Conservation (phyloP, 2,888 invertebrate species). For the Philereme vetulata region DNA sequence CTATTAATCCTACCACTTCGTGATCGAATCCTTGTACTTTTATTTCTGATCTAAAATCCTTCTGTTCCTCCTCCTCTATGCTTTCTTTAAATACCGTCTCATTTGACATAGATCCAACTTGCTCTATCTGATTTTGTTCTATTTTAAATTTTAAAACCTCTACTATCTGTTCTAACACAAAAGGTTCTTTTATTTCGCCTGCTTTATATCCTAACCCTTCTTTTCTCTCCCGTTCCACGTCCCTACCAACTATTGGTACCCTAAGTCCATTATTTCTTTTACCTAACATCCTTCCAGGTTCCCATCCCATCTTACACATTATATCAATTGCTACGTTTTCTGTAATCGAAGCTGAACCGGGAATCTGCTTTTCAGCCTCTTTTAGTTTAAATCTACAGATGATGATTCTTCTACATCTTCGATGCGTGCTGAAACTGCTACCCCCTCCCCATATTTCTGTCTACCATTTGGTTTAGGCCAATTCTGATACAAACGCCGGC, state of each 20-base stretch:
- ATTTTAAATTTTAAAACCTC: background rate
- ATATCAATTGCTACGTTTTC: background rate
- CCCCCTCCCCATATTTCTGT: too few species aligned
- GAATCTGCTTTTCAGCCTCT: background rate
- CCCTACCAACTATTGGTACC: background rate
- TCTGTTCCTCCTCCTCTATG: background rate
- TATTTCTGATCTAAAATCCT: slow-evolving; percentile 10
- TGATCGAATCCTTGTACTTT: slow-evolving; percentile 1
- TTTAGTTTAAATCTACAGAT: slow-evolving; percentile 11
- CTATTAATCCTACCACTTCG: background rate
- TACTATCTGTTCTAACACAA: too few species aligned
- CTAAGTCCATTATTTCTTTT: background rate
- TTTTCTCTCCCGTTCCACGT: background rate
- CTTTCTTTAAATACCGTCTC: slow-evolving; percentile 1
- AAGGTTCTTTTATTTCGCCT: too few species aligned
- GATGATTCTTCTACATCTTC: background rate
- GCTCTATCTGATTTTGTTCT: background rate
- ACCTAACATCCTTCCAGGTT: background rate
- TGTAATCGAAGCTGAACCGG: slow-evolving; percentile 8
- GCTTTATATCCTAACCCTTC: too few species aligned
- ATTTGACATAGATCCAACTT: too few species aligned
- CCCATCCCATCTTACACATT: slow-evolving; percentile 7
- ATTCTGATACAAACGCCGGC: too few species aligned
- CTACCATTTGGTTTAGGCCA: too few species aligned
- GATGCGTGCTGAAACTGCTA: too few species aligned